Conservation (phyloP, 2,113 vertebrate species). For the Pica pica region DNA sequence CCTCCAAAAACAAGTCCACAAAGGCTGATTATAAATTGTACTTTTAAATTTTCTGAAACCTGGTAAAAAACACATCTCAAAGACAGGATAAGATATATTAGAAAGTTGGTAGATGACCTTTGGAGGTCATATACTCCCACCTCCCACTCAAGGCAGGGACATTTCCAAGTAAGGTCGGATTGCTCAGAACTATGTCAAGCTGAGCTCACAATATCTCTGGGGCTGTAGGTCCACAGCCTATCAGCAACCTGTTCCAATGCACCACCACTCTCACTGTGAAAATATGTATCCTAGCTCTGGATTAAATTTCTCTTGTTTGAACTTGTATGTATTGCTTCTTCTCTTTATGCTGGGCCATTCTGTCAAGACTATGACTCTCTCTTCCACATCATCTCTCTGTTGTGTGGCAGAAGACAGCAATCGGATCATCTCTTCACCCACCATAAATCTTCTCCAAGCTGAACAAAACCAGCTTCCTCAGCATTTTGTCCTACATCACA, state of each 20-base stretch:
- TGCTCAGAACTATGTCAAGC: background rate
- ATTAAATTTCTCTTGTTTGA: background rate
- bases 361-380: background rate
- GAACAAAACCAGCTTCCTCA: background rate
- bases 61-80: background rate
- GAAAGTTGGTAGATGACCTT: background rate
- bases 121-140: background rate
- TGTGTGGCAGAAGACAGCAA: background rate
- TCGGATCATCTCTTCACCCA: background rate
- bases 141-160: background rate
- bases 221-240: background rate
- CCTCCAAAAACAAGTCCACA: background rate
- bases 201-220: background rate
- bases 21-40: background rate
- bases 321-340: background rate
- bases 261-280: background rate
- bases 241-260: background rate
- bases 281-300: background rate
- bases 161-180: background rate
- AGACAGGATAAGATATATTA: background rate
- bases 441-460: background rate
- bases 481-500: background rate
- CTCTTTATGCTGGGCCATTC: background rate
- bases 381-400: background rate
- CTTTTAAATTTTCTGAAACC: background rate